These are phyloP conservation scores for Diprion similis DNA, from an alignment of 1,140 invertebrate genomes.

Conservation along the genomic window DNA sequence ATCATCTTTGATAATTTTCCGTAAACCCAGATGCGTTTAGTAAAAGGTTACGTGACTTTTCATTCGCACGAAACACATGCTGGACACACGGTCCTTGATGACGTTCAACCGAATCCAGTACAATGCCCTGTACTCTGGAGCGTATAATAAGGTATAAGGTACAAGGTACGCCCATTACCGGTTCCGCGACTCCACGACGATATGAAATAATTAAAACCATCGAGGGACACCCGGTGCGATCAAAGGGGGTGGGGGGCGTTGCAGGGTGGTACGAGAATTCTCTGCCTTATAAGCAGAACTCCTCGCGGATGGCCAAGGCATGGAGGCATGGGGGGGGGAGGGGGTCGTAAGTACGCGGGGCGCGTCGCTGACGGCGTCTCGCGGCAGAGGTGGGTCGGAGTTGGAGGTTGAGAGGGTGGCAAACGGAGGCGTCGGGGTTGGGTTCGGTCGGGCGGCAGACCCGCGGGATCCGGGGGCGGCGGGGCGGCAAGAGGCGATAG, in stretches of 20 bases:
- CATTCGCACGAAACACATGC: too few relatives aligned
- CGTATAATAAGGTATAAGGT: too few relatives aligned
- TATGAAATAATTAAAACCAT: constrained; percentile 47
- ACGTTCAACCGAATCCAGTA: too few relatives aligned
- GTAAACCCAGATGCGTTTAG: too few relatives aligned
- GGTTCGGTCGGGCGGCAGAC: constrained; percentile 22
- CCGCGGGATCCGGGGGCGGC: constrained; percentile 19
- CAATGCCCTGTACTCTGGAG: too few relatives aligned
- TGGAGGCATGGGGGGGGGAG: not conserved
- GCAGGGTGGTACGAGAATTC: not conserved
- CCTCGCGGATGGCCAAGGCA: not conserved
- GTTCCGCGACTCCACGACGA: constrained; percentile 11
- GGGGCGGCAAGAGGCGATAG: constrained; percentile 36
- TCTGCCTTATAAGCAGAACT: not conserved
- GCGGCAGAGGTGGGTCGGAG: not conserved
- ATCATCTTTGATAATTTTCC: too few relatives aligned
- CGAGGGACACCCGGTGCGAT: constrained; percentile 15
- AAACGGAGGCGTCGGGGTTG: constrained; percentile 25
- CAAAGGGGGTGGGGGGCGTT: not conserved
- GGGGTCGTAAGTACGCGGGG: constrained; percentile 1
- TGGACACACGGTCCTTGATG: too few relatives aligned
- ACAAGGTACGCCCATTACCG: not conserved
- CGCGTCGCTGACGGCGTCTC: constrained; percentile 3
- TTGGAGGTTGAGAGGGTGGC: not conserved
- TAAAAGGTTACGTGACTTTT: too few relatives aligned